Percentiles rank a stretch among this genome's conserved stretches.
These are phyloP conservation scores for Zaprionus vittiger DNA, from an alignment of 1,140 invertebrate genomes.

Conservation along the genomic window DNA sequence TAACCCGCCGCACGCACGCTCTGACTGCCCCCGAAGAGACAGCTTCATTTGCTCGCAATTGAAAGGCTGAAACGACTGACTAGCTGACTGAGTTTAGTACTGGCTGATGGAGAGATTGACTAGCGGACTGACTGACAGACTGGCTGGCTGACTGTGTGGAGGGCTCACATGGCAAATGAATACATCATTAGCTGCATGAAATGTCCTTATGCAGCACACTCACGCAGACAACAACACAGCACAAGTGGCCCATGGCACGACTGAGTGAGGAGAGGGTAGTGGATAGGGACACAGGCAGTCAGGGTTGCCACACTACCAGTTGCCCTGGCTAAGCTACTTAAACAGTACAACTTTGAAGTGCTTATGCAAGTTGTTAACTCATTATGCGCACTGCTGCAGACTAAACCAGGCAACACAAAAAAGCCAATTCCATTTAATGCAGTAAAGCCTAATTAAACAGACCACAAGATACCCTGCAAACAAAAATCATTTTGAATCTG, in stretches of 20 bases:
- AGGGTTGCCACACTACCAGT: slow-evolving; percentile 23
- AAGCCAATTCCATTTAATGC: not conserved
- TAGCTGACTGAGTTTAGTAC: slow-evolving; percentile 2
- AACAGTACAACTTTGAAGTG: slow-evolving; percentile 66
- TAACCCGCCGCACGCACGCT: slow-evolving; percentile 48
- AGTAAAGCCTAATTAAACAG: not conserved
- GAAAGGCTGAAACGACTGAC: slow-evolving; percentile 55
- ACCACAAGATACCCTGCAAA: not conserved
- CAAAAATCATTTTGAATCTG: not conserved
- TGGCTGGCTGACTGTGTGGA: slow-evolving; percentile 20
- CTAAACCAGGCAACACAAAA: not conserved
- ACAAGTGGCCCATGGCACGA: slow-evolving; percentile 61
- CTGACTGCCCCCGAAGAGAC: slow-evolving; percentile 57
- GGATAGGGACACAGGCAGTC: not conserved
- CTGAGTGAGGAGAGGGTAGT: slow-evolving; percentile 34
- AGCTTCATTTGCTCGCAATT: slow-evolving; percentile 74
- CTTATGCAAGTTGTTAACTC: slow-evolving; percentile 76
- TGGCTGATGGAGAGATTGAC: slow-evolving; percentile 13
- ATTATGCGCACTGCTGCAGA: slow-evolving; percentile 54
- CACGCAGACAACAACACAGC: slow-evolving; percentile 13
- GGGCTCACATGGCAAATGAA: slow-evolving; percentile 62
- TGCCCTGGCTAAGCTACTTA: slow-evolving; percentile 56
- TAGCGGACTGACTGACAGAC: not conserved
- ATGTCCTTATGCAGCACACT: slow-evolving; percentile 55
- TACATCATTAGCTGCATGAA: slow-evolving; percentile 79